Percentiles rank a stretch among this genome's conserved stretches.
phyloP scores from a whole-genome alignment of 2,797 vertebrate species.

The Epinephelus awoara region DNA sequence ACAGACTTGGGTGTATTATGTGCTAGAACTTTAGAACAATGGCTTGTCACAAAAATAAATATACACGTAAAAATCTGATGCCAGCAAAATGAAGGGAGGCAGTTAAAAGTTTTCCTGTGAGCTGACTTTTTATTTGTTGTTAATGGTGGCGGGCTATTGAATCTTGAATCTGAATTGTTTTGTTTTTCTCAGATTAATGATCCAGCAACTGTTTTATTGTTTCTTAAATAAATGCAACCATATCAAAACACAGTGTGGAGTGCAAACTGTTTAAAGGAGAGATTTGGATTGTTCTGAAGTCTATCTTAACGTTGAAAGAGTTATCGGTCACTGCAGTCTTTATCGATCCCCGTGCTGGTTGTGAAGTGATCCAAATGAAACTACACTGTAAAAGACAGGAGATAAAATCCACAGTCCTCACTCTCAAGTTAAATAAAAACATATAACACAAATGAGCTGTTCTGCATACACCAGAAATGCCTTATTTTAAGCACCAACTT shows the following conservation, averaged over 20 bases:
- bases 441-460: too few relatives aligned
- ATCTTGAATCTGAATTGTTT: neutral
- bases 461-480: too few relatives aligned
- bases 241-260: slow-evolving; percentile 1
- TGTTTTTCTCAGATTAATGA: slow-evolving; percentile 11
- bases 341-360: too few relatives aligned
- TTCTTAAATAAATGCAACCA: slow-evolving; percentile 39
- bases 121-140: slow-evolving; percentile 8
- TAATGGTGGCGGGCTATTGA: slow-evolving; percentile 16
- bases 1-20: neutral
- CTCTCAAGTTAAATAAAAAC: too few relatives aligned
- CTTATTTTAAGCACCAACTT: too few relatives aligned
- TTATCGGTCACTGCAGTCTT: neutral
- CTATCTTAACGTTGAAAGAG: neutral
- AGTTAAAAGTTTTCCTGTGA: neutral
- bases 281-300: neutral
- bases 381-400: too few relatives aligned
- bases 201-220: neutral
- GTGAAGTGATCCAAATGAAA: too few relatives aligned
- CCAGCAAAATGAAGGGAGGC: neutral
- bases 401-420: too few relatives aligned
- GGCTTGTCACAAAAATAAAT: slow-evolving; percentile 7
- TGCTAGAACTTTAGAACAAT: neutral
- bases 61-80: neutral
- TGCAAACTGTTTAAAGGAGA: neutral